These are phyloP conservation scores for Sebastes miniatus DNA, from an alignment of 2,797 vertebrate species.

Conservation along the genomic window DNA sequence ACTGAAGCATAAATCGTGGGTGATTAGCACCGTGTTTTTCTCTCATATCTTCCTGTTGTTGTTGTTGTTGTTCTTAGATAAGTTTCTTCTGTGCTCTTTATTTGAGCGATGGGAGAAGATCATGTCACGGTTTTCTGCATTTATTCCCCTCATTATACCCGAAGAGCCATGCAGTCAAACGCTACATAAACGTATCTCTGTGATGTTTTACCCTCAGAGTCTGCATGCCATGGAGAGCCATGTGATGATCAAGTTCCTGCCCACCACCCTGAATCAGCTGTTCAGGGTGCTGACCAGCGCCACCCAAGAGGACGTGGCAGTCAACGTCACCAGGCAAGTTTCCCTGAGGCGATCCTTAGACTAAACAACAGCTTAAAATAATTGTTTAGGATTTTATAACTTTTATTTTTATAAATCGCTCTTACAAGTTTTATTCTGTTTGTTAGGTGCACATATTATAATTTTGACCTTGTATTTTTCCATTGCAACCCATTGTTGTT, in stretches of 20 bases:
- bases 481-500: too few species aligned
- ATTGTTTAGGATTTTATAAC: rapidly evolving
- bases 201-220: conserved; percentile 79
- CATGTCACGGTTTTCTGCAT: background rate
- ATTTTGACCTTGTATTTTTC: too few species aligned
- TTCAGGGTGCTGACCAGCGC: conserved; percentile 93
- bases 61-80: conserved; percentile 24
- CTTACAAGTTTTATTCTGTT: too few species aligned
- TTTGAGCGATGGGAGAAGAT: background rate
- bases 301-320: conserved; percentile 93
- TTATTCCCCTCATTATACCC: background rate
- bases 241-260: conserved; percentile 97
- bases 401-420: too few species aligned
- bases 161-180: background rate
- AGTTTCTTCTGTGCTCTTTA: conserved; percentile 3
- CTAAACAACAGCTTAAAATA: background rate
- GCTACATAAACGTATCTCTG: background rate
- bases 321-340: conserved; percentile 94
- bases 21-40: conserved; percentile 24
- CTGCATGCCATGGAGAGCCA: conserved; percentile 98
- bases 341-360: background rate
- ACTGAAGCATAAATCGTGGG: conserved; percentile 1
- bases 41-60: conserved; percentile 36
- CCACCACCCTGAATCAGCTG: conserved; percentile 95
- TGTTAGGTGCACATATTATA: too few species aligned